phyloP scores from a whole-genome alignment of 2,888 invertebrate genomes.

The Cyclophora albipunctata region DNA sequence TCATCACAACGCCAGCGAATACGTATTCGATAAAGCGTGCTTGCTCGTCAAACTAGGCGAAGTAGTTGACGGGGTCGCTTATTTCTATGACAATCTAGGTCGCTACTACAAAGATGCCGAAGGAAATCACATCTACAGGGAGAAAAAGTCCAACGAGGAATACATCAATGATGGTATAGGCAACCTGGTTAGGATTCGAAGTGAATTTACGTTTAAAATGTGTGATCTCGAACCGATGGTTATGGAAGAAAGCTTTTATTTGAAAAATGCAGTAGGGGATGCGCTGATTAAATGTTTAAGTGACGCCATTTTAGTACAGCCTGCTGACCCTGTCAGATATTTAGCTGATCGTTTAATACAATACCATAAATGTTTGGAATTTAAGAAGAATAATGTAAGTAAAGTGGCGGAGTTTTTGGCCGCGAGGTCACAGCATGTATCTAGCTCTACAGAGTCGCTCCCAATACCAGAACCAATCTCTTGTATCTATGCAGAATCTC shows the following conservation, averaged over 20 bases:
- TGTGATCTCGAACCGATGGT: slow-evolving; percentile 20
- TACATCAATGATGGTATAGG: slow-evolving; percentile 28
- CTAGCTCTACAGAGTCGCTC: too few species aligned
- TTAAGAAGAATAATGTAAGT: too few species aligned
- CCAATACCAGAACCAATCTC: too few species aligned
- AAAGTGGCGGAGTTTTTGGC: too few species aligned
- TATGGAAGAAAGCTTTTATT: slow-evolving; percentile 27
- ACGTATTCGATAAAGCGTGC: slow-evolving; percentile 20
- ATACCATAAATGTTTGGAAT: slow-evolving; percentile 12
- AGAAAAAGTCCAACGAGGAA: slow-evolving; percentile 16
- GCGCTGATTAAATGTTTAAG: slow-evolving; percentile 34
- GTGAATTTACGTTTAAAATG: slow-evolving; percentile 1
- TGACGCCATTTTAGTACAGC: slow-evolving; percentile 33
- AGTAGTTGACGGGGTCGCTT: slow-evolving; percentile 20
- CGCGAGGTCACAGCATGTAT: too few species aligned
- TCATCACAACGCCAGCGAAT: slow-evolving; percentile 25
- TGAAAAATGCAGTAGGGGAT: slow-evolving; percentile 26
- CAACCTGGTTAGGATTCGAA: slow-evolving; percentile 23
- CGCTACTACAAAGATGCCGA: slow-evolving; percentile 23
- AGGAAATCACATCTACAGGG: slow-evolving; percentile 24
- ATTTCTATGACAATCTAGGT: slow-evolving; percentile 29
- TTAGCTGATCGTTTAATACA: slow-evolving; percentile 29
- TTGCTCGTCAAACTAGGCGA: slow-evolving; percentile 26
- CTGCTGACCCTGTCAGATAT: slow-evolving; percentile 32
- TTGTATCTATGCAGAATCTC: too few species aligned